Conservation (phyloP, 2,797 vertebrate genomes). For the Spinibarbus caldwelli region DNA sequence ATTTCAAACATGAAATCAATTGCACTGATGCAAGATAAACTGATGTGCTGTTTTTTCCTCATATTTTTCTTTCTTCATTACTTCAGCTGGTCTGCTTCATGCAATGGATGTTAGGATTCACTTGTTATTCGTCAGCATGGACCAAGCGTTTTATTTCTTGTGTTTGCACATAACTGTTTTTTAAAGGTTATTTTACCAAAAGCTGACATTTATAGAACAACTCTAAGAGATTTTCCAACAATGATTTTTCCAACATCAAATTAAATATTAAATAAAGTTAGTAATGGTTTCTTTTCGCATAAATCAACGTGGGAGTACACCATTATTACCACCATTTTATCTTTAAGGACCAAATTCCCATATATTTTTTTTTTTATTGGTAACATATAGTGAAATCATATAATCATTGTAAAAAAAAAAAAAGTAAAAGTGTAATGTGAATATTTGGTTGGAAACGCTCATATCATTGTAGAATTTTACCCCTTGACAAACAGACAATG, state of each 20-base stretch:
- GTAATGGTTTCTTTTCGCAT: background rate
- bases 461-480: conserved; percentile 70
- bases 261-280: conserved; percentile 29
- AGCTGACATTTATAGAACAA: conserved; percentile 12
- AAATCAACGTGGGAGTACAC: conserved; percentile 53
- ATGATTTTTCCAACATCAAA: background rate
- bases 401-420: conserved; percentile 37
- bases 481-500: conserved; percentile 68
- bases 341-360: conserved; percentile 70
- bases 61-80: conserved; percentile 64
- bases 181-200: conserved; percentile 58
- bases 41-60: conserved; percentile 55
- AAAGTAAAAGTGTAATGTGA: conserved; percentile 52
- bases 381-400: conserved; percentile 49
- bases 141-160: conserved; percentile 76
- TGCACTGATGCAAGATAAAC: conserved; percentile 55
- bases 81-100: conserved; percentile 50
- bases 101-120: conserved; percentile 59
- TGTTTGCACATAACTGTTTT: conserved; percentile 73
- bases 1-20: background rate
- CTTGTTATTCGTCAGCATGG: conserved; percentile 75
- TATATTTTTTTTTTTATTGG: conserved; percentile 47
- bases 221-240: conserved; percentile 34
- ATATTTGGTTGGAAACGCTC: conserved; percentile 70
- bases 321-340: no score